Percentiles rank a stretch among this genome's conserved stretches.
These are phyloP conservation scores for Danio tinwini DNA, from an alignment of 2,797 vertebrate genomes.

Conservation along the genomic window DNA sequence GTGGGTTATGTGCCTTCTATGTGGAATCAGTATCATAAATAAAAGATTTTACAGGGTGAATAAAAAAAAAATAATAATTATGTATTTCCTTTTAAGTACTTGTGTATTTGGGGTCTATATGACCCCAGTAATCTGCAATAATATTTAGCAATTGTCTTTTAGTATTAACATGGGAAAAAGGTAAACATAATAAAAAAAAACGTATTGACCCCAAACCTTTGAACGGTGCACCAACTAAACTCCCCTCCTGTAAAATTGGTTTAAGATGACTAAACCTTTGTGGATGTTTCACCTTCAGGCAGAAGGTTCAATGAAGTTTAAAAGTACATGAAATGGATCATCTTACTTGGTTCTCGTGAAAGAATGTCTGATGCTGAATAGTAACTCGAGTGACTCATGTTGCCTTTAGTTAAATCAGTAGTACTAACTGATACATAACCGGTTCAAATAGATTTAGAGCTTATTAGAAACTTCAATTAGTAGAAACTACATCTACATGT, in stretches of 20 bases:
- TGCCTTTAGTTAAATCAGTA: slow-evolving; percentile 24
- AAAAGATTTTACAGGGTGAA: background rate
- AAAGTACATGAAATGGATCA: background rate
- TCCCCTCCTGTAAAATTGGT: background rate
- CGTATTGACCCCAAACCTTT: background rate
- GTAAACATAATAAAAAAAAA: background rate
- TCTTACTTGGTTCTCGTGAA: slow-evolving; percentile 22
- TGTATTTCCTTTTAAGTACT: no score
- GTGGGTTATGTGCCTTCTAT: slow-evolving; percentile 10
- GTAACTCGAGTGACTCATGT: slow-evolving; percentile 5
- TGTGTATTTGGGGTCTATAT: no score
- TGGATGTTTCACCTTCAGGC: background rate
- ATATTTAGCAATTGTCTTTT: no score
- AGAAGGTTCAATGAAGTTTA: background rate
- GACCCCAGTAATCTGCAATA: no score
- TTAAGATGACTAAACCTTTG: slow-evolving; percentile 12
- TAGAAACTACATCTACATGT: background rate
- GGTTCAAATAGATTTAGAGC: background rate
- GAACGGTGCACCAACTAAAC: background rate
- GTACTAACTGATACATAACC: background rate
- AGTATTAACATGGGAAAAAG: no score
- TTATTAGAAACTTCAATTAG: slow-evolving; percentile 21
- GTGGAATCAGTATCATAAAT: slow-evolving; percentile 1
- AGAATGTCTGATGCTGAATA: background rate
- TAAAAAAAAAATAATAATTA: no score